phyloP scores from a whole-genome alignment of 1,140 invertebrate species.

The Solenopsis invicta region DNA sequence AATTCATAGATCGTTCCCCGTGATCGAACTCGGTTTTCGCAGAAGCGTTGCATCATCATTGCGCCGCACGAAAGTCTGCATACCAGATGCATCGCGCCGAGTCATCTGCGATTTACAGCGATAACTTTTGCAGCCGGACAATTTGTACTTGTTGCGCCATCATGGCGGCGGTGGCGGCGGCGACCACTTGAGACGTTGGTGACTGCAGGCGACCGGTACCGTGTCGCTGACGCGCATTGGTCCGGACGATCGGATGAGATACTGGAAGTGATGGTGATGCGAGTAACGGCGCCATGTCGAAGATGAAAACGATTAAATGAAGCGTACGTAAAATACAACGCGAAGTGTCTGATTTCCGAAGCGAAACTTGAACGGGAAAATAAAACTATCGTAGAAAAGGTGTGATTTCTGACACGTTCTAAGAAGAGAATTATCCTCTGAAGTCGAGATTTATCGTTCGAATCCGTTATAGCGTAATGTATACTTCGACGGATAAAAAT shows the following conservation, averaged over 20 bases:
- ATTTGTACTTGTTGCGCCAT: slow-evolving; percentile 81
- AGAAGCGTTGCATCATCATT: slow-evolving; percentile 37
- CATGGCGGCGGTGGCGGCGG: slow-evolving; percentile 19
- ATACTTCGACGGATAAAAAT: slow-evolving; percentile 47
- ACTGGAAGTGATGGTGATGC: background rate
- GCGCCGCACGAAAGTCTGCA: slow-evolving; percentile 66
- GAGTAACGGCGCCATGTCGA: background rate
- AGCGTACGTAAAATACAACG: background rate
- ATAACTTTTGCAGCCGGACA: slow-evolving; percentile 82
- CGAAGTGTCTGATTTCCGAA: background rate
- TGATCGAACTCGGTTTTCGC: slow-evolving; percentile 16
- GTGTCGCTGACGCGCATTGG: slow-evolving; percentile 3
- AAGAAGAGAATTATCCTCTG: background rate
- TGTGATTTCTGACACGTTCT: slow-evolving; percentile 15
- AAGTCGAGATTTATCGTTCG: background rate
- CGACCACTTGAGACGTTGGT: slow-evolving; percentile 22
- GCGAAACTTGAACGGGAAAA: background rate
- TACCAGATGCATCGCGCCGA: slow-evolving; percentile 80
- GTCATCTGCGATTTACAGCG: slow-evolving; percentile 82
- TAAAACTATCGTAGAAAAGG: slow-evolving; percentile 8
- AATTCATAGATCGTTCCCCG: background rate
- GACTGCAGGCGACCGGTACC: slow-evolving; percentile 17
- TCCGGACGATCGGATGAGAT: background rate
- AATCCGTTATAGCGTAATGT: slow-evolving; percentile 21
- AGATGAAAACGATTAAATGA: slow-evolving; percentile 15